Evolutionary conservation across 2,797 vertebrate genomes (phyloP).

Genomic region (Cetoscarus ocellatus): DNA sequence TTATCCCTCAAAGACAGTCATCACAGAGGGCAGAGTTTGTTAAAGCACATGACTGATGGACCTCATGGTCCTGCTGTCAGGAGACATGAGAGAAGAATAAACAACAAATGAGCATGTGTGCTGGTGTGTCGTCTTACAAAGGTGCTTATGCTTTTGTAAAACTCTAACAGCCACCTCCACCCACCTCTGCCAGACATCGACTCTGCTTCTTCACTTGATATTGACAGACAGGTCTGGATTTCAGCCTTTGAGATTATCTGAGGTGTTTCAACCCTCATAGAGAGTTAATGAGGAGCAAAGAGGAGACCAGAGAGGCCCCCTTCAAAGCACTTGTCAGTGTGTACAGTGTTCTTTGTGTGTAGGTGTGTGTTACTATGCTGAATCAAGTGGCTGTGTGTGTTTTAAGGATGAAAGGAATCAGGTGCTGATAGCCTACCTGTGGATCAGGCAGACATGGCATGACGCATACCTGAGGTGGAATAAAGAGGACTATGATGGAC

Average conservation of each 20-base stretch:
- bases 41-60: conserved; percentile 41
- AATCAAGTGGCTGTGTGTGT: conserved; percentile 1
- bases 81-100: conserved; percentile 1
- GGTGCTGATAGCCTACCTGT: conserved; percentile 95
- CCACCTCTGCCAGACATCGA: background rate
- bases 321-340: background rate
- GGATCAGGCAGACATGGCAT: conserved; percentile 97
- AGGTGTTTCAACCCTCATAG: conserved; percentile 28
- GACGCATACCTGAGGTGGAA: conserved; percentile 95
- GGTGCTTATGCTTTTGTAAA: conserved; percentile 43
- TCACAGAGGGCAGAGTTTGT: background rate
- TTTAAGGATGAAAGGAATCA: conserved; percentile 95
- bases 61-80: conserved; percentile 43
- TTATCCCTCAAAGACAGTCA: background rate
- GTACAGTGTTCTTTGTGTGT: background rate
- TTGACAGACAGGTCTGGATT: conserved; percentile 68
- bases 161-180: conserved; percentile 31
- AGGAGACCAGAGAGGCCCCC: background rate
- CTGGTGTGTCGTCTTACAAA: conserved; percentile 62
- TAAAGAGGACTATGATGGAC: conserved; percentile 93
- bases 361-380: background rate
- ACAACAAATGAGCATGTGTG: conserved; percentile 9
- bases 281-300: conserved; percentile 40
- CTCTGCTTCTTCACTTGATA: conserved; percentile 68
- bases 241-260: conserved; percentile 54